Conservation (phyloP, 1,140 invertebrate species). For the Drosophila kanapiae region DNA sequence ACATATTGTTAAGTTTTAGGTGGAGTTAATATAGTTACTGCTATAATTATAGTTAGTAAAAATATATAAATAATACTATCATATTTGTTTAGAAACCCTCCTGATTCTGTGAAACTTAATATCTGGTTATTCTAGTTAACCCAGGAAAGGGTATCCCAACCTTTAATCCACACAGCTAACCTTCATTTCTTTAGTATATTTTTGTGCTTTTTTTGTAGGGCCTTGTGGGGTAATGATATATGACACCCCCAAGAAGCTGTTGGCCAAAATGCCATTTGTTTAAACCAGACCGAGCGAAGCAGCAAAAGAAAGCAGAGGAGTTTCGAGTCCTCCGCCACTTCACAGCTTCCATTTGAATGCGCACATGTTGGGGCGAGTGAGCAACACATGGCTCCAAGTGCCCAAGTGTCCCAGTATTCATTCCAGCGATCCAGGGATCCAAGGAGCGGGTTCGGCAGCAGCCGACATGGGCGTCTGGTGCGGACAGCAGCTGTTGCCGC, state of each 20-base stretch:
- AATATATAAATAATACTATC: neutral
- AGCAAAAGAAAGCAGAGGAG: slow-evolving; percentile 22
- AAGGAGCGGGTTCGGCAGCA: neutral
- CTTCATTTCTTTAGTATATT: slow-evolving; percentile 13
- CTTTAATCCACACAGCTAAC: slow-evolving; percentile 1
- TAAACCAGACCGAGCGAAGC: slow-evolving; percentile 54
- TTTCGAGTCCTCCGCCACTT: slow-evolving; percentile 39
- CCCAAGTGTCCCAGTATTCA: slow-evolving; percentile 6
- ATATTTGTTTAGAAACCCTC: neutral
- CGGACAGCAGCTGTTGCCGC: slow-evolving; percentile 67
- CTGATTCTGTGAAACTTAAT: neutral
- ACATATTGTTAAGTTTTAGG: neutral
- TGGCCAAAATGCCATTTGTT: slow-evolving; percentile 76
- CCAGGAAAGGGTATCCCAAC: slow-evolving; percentile 13
- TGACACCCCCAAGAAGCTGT: slow-evolving; percentile 74
- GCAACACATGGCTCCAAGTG: slow-evolving; percentile 70
- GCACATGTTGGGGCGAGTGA: slow-evolving; percentile 60
- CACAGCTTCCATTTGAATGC: slow-evolving; percentile 82
- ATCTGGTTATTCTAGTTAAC: neutral
- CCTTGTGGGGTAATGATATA: slow-evolving; percentile 68
- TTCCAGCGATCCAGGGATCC: slow-evolving; percentile 1
- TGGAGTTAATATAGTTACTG: neutral
- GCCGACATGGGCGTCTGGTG: slow-evolving; percentile 22
- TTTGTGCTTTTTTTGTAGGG: slow-evolving; percentile 8
- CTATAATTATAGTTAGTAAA: too few relatives aligned